Evolutionary conservation across 1,140 invertebrate genomes (phyloP).

Genomic region (Brachionus sp.): DNA sequence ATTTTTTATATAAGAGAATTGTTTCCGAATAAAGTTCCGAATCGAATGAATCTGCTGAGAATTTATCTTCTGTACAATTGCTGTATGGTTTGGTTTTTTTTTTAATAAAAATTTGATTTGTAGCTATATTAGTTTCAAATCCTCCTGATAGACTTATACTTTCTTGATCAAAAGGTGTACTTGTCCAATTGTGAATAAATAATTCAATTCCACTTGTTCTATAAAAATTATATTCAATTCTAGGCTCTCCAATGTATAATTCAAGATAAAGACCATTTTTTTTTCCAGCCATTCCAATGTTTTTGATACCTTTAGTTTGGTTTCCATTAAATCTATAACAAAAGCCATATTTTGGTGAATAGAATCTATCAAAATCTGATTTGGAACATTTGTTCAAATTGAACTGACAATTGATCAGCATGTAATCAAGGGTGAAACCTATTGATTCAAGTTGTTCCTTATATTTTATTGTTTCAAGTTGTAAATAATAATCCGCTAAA

Average conservation of each 20-base stretch:
- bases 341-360: background rate
- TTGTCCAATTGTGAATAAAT: background rate
- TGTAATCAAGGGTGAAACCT: background rate
- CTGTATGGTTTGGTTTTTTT: background rate
- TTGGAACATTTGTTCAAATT: background rate
- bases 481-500: background rate
- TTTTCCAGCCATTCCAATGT: background rate
- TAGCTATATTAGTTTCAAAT: background rate
- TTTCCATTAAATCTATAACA: conserved; percentile 1
- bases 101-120: background rate
- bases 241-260: background rate
- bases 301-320: background rate
- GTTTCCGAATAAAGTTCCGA: background rate
- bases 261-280: background rate
- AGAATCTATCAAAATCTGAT: background rate
- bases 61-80: background rate
- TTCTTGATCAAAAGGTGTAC: background rate
- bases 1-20: background rate
- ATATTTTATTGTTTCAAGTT: background rate
- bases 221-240: background rate
- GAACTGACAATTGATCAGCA: background rate
- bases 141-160: background rate
- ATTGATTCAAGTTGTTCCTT: background rate
- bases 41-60: background rate
- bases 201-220: background rate